A percentile compares a stretch with the other conserved stretches of the same genome.
Evolutionary conservation across 2,797 vertebrate species (phyloP).

Genomic region (Lerista edwardsae): DNA sequence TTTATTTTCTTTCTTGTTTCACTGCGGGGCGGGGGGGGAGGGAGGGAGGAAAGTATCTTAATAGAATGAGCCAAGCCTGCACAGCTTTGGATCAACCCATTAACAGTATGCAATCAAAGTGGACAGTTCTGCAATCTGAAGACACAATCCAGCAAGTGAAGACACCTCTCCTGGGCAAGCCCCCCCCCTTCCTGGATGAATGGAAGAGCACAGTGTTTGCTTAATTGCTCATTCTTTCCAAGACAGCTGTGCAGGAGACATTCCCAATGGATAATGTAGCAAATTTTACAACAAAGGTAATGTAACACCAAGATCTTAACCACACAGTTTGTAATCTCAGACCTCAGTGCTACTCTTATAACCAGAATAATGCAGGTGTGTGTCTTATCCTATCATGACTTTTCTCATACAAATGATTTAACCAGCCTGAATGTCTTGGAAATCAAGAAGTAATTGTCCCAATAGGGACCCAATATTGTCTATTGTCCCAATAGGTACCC

Average conservation of each 20-base stretch:
- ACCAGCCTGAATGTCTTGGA: neutral
- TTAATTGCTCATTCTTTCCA: neutral
- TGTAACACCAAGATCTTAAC: neutral
- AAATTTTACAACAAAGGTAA: neutral
- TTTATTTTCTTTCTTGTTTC: neutral
- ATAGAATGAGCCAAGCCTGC: neutral
- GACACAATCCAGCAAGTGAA: neutral
- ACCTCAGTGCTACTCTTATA: constrained; percentile 11
- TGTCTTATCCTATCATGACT: neutral
- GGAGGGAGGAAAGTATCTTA: no score
- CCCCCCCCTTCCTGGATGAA: neutral
- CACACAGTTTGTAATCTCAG: neutral
- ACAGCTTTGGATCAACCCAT: neutral
- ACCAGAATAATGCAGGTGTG: neutral
- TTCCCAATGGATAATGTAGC: neutral
- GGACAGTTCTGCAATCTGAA: neutral
- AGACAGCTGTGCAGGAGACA: neutral
- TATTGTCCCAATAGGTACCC: neutral
- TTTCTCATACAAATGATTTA: neutral
- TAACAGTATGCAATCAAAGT: neutral
- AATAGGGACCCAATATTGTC: neutral
- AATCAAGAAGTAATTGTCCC: neutral
- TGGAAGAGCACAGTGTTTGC: neutral
- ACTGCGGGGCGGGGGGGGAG: no score
- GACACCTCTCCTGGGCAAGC: neutral